These are phyloP conservation scores for Phyllopteryx taeniolatus DNA, from an alignment of 2,113 vertebrate species.

Conservation along the genomic window DNA sequence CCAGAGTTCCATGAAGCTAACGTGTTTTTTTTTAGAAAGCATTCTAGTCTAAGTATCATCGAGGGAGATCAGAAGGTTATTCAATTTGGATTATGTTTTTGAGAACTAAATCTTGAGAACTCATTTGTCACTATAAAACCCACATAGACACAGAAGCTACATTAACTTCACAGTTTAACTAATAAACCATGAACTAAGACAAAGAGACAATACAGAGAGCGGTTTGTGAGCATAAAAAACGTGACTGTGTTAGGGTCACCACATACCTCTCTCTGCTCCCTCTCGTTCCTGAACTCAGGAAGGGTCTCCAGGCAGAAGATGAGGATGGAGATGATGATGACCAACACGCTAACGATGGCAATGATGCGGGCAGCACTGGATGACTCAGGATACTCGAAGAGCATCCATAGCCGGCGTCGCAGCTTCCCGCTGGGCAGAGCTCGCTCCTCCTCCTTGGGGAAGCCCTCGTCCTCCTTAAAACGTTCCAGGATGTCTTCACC, in stretches of 20 bases:
- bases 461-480: constrained; percentile 88
- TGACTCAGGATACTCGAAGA: constrained; percentile 91
- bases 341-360: constrained; percentile 88
- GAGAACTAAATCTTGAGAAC: no score
- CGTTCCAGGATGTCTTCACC: constrained; percentile 80
- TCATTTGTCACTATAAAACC: background rate
- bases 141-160: background rate
- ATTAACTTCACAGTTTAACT: background rate
- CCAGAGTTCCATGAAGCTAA: no score
- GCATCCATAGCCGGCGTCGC: constrained; percentile 82
- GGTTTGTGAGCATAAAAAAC: background rate
- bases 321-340: constrained; percentile 91
- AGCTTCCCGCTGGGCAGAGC: constrained; percentile 75
- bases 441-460: constrained; percentile 74
- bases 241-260: background rate
- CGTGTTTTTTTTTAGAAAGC: no score
- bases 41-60: no score
- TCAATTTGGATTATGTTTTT: no score
- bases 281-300: constrained; percentile 84
- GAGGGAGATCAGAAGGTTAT: background rate
- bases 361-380: constrained; percentile 84
- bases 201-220: background rate
- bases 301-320: constrained; percentile 93
- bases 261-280: constrained; percentile 79
- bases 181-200: background rate